Evolutionary conservation across 2,797 vertebrate genomes (phyloP), one percentile per base, ranked within the genome.

Genomic region (Manis javanica): DNA sequence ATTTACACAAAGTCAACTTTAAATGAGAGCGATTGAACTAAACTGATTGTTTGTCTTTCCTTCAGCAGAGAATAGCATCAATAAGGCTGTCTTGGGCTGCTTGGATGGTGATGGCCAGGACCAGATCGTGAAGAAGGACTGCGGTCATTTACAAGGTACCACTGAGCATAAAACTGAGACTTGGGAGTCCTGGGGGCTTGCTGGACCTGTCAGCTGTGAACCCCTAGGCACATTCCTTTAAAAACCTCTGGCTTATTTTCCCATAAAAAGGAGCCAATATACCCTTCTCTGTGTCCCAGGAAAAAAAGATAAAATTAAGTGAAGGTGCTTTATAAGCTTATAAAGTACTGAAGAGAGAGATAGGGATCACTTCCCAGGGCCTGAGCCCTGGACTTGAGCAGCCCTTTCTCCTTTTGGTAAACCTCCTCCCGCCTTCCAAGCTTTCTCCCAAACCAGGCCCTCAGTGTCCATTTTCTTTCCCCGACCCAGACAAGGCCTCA

Each of bases 1-100:
- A 39, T 84, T 92, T 96, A 87, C 31, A 95, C 78, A 94, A 85
- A 94, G 90, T 69, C 92, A 94, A 69, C 85, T 96, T 96, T 95
- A 94, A 94, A 95, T 96, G 90, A 96, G 82, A 87, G 71, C 7
- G 51, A 96, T 88, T 69, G 81, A 90, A 95, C 53, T 31, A 49
- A 94, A 83, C 37, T 31, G 39, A 85, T 82, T 21, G 3, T 94
- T 97, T 87, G 37, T 88, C 95, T 97, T 77, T 91, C 71, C 64
- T 96, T 95, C 55, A 92, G 82, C 49, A 66, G 82, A 90, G 68
- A 84, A 74, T 59, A 83, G 53, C 59, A 72, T 96, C 79, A 49
- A 57, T 95, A 86, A 53, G 13, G 24, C 29, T 82, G 42, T 42
- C 13, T 72, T 49, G 37, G 31, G 19, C 42, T 84, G 24, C 42